Conservation (phyloP, 2,888 invertebrate species). For the Sinopyrophorus schimmeli region DNA sequence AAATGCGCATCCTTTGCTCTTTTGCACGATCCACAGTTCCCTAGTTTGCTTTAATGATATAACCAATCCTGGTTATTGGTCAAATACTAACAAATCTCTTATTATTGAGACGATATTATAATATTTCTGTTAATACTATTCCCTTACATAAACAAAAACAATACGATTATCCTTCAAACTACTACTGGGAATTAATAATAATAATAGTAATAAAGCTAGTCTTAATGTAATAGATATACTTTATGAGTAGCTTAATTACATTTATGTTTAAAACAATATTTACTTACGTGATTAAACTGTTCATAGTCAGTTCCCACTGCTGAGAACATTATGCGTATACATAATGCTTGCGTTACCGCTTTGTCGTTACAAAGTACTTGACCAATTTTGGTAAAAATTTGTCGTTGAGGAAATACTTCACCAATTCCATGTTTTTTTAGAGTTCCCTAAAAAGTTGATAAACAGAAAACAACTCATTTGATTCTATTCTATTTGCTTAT, state of each 20-base stretch:
- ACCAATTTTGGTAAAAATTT: slow-evolving; percentile 42
- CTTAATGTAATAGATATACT: too few relatives aligned
- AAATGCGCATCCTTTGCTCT: too few relatives aligned
- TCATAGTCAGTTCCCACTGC: slow-evolving; percentile 61
- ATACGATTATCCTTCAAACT: too few relatives aligned
- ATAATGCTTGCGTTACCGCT: slow-evolving; percentile 57
- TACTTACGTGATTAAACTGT: slow-evolving; percentile 62
- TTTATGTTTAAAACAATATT: neutral
- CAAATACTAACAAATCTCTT: too few relatives aligned
- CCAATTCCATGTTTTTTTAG: slow-evolving; percentile 41
- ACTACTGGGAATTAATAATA: too few relatives aligned
- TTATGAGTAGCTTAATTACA: neutral
- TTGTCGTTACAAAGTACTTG: slow-evolving; percentile 55
- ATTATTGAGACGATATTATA: too few relatives aligned
- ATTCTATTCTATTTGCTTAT: neutral
- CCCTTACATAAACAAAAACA: too few relatives aligned
- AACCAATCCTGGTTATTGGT: too few relatives aligned
- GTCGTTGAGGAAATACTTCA: slow-evolving; percentile 49
- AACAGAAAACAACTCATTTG: slow-evolving; percentile 9
- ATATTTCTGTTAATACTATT: too few relatives aligned
- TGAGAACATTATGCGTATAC: slow-evolving; percentile 64
- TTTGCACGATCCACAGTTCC: too few relatives aligned
- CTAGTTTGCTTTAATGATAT: too few relatives aligned
- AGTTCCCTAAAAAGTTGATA: slow-evolving; percentile 39
- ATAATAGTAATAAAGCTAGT: too few relatives aligned